Percentiles rank a stretch among this genome's conserved stretches.
Evolutionary conservation across 2,888 invertebrate species (phyloP).

Genomic region (Zygaena filipendulae): DNA sequence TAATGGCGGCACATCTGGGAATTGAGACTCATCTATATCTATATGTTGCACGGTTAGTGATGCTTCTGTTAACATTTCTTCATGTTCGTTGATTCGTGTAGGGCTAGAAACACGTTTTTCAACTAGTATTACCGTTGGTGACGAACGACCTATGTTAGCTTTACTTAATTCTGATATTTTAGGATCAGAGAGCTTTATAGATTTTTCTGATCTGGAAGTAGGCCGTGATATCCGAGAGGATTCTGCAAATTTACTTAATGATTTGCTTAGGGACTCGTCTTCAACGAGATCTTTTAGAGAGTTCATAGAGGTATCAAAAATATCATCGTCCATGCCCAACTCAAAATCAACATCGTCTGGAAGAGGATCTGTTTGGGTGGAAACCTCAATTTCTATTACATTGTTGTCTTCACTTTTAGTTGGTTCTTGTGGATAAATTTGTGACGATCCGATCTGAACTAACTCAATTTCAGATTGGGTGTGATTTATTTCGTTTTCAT

Average conservation of each 20-base stretch:
- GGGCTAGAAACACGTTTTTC: slow-evolving; percentile 71
- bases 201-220: slow-evolving; percentile 67
- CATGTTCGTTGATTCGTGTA: slow-evolving; percentile 65
- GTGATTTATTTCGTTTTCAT: slow-evolving; percentile 21
- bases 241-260: slow-evolving; percentile 59
- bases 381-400: slow-evolving; percentile 76
- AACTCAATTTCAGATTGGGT: slow-evolving; percentile 19
- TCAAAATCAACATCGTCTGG: slow-evolving; percentile 82
- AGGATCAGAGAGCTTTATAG: slow-evolving; percentile 65
- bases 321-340: slow-evolving; percentile 56
- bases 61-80: slow-evolving; percentile 74
- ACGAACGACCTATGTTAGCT: slow-evolving; percentile 64
- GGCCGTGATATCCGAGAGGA: slow-evolving; percentile 55
- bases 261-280: slow-evolving; percentile 60
- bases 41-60: slow-evolving; percentile 74
- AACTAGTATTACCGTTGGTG: slow-evolving; percentile 71
- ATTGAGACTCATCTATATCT: slow-evolving; percentile 58
- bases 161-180: slow-evolving; percentile 66
- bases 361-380: slow-evolving; percentile 87
- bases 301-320: slow-evolving; percentile 55
- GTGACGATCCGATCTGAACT: too few species aligned
- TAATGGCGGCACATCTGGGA: slow-evolving; percentile 55
- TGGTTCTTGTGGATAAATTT: too few species aligned
- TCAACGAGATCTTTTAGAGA: slow-evolving; percentile 57
- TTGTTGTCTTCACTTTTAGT: slow-evolving; percentile 32